A percentile compares a stretch with the other conserved stretches of the same genome.
phyloP scores from a whole-genome alignment of 2,888 invertebrate species.

The Polyommatus iphigenia region DNA sequence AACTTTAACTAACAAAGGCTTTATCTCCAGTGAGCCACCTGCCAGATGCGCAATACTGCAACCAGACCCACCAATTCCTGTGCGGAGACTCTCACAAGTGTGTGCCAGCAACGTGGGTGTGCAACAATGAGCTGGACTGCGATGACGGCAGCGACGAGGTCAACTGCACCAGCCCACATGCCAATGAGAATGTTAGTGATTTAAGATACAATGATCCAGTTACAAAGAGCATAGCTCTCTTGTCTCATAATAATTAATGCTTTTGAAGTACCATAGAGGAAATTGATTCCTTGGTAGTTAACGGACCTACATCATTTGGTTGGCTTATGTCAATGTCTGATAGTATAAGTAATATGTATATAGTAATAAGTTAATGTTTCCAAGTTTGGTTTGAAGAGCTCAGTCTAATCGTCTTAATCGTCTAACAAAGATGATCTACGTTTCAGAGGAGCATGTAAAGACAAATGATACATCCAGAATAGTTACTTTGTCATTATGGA shows the following conservation, averaged over 20 bases:
- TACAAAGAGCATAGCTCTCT: too few relatives aligned
- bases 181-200: slow-evolving; percentile 48
- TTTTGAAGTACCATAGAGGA: neutral
- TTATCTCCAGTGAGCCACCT: slow-evolving; percentile 48
- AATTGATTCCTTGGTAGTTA: too few relatives aligned
- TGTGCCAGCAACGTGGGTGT: slow-evolving; percentile 85
- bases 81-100: slow-evolving; percentile 83
- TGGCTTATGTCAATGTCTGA: neutral
- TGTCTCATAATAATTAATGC: neutral
- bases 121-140: slow-evolving; percentile 85
- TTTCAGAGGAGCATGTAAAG: too few relatives aligned
- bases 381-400: too few relatives aligned
- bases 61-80: slow-evolving; percentile 73
- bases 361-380: too few relatives aligned
- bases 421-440: too few relatives aligned
- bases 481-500: too few relatives aligned
- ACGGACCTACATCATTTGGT: too few relatives aligned
- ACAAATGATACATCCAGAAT: too few relatives aligned
- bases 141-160: slow-evolving; percentile 83
- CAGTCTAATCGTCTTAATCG: too few relatives aligned
- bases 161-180: slow-evolving; percentile 51
- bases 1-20: too few relatives aligned
- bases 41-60: slow-evolving; percentile 53
- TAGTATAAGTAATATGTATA: too few relatives aligned
- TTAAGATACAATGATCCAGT: neutral